Conservation (phyloP, 2,888 invertebrate species). For the Cryptocephalus moraei region DNA sequence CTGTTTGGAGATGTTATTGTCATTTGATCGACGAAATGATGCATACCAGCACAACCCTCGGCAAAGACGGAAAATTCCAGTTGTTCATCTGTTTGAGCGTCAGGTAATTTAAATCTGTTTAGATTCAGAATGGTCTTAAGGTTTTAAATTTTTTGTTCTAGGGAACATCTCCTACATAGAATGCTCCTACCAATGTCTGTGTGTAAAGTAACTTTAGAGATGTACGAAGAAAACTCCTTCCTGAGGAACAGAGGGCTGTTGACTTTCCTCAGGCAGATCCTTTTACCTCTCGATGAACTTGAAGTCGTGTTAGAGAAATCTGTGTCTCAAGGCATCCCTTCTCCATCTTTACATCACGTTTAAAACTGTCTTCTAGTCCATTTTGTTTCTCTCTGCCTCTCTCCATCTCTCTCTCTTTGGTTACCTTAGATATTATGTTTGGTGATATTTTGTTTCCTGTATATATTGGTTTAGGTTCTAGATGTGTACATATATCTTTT, state of each 20-base stretch:
- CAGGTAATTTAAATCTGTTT: slow-evolving; percentile 47
- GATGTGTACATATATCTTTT: too few species aligned
- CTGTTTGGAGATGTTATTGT: slow-evolving; percentile 80
- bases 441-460: too few species aligned
- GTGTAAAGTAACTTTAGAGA: slow-evolving; percentile 78
- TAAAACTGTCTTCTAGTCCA: too few species aligned
- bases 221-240: slow-evolving; percentile 96
- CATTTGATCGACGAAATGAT: slow-evolving; percentile 84
- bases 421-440: too few species aligned
- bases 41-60: slow-evolving; percentile 73
- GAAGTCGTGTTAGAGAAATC: slow-evolving; percentile 81
- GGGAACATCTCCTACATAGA: slow-evolving; percentile 81
- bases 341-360: slow-evolving; percentile 18
- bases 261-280: slow-evolving; percentile 81
- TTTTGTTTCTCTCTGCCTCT: too few species aligned
- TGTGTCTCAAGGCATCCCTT: slow-evolving; percentile 58
- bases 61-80: slow-evolving; percentile 98
- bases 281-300: slow-evolving; percentile 82
- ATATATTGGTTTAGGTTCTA: too few species aligned
- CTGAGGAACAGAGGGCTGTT: slow-evolving; percentile 76
- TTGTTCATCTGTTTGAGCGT: slow-evolving; percentile 89
- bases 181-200: slow-evolving; percentile 87
- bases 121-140: not conserved
- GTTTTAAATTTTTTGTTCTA: slow-evolving; percentile 35
- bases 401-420: too few species aligned